Base-by-base conservation (phyloP, 2,888 invertebrate species). In the Deroplatys truncata region DNA sequence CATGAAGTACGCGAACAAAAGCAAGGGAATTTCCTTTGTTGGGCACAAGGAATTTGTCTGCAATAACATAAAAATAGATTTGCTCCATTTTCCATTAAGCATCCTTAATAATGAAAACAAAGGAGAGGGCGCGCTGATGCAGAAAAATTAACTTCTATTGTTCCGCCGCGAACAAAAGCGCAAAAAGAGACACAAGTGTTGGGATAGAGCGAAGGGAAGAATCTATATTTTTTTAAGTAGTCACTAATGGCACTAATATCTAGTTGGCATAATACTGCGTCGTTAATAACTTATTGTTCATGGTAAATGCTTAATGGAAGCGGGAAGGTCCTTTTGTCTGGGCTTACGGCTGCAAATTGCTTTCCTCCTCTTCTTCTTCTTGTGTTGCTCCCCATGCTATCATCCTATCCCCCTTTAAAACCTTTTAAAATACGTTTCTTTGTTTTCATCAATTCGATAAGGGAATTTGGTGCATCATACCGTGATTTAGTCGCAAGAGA, bases 281-380 rank as follows among this genome's bases (percentile, higher is more conserved):
- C 85, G 72, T 88, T 89, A 89, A 89, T 85, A 88, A 89, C 89
- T 89, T 86, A 89, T 87, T 89, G 84, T 89, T 83, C 84, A 20
- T 28, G 82, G 85, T 89, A 85, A 87, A 31, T 85, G 86, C 82
- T 89, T 89, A 72, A 85, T 89, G 56, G 85, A 85, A 85, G 85
- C 28, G 49, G 49, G 49, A 82, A 83, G 83, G 16, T 82, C 82
- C 87, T 87, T 86, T 87, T 87, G 87, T 87, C 87, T 13, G n/a
- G 25, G n/a, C 15, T n/a, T 82, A n/a, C 15, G 82, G 35, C 15
- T 87, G 83, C 87, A 87, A 87, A 87, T 87, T 87, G 56, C 83
- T 87, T 87, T 43, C 5, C 56, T 56, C 56, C 7, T 72, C 56
- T 72, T 25, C 56, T 16, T 72, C 20, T 25, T 20, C 25, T 72